Base-by-base conservation (phyloP, 2,888 invertebrate genomes). In the Xanthia icteritia region DNA sequence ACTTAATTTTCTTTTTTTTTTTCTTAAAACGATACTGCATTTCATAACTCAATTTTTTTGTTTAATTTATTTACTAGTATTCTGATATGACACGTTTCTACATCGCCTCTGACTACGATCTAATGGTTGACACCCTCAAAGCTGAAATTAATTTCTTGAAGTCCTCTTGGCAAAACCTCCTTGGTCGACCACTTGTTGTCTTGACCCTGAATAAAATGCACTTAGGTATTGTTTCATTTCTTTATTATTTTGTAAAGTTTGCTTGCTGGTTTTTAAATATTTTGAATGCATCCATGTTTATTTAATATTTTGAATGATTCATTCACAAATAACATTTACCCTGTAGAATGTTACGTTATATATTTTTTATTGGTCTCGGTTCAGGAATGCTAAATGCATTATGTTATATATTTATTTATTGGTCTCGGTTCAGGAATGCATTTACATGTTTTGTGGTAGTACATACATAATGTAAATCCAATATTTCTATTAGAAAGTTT, bases 81-180 rank as follows among this genome's bases (percentile, higher is more conserved):
- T 99, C 99, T 97, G 99, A 99, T 97, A 98, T 98, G 97, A 98
- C 98, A 94, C 98, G 99, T 95, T 99, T 99, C 98, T 99, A 99
- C 98, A 98, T 99, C 95, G 99, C 99, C 94, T 99, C 99, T 94
- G 99, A 99, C 97, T 98, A 98, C 97, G 99, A 99, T 96, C 98
- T 99, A 97, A 98, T 99, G 98, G 98, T 99, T 94, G 99, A 99
- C 97, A 98, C 98, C 95, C 98, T 99, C 97, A 99, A 99, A 97
- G 98, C 99, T 91, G 99, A 99, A 97, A 98, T 99, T 93, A 98
- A 99, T 97, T 99, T 99, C 97, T 98, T 99, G 97, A 99, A 99
- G 97, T 99, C 98, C 91, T 99, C 99, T 96, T 99, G 99, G 99
- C 99, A 99, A 97, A 99, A 99, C 97, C 98, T 99, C 97, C 98